Evolutionary conservation across 2,888 invertebrate species (phyloP).

Genomic region (Parascotia fuliginaria): DNA sequence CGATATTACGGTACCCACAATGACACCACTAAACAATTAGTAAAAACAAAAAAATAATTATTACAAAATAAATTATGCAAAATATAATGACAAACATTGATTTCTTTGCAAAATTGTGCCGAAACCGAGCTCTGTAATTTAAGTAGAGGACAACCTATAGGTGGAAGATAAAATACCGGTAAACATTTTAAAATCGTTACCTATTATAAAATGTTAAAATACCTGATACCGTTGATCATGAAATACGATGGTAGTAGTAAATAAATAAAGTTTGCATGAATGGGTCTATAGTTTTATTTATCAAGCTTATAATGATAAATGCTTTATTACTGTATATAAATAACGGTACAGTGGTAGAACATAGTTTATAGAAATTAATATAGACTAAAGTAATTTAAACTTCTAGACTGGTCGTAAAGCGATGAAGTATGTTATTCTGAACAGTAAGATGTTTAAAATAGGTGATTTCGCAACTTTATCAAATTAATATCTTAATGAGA

Average conservation of each 20-base stretch:
- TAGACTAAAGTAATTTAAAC: too few species aligned
- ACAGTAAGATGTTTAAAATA: neutral
- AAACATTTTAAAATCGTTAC: neutral
- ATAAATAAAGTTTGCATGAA: too few species aligned
- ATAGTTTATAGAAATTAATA: too few species aligned
- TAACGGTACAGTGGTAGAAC: too few species aligned
- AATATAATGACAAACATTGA: slow-evolving; percentile 47
- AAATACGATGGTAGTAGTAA: too few species aligned
- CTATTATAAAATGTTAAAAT: too few species aligned
- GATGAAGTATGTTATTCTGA: too few species aligned
- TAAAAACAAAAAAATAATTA: slow-evolving; percentile 41
- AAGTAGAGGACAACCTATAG: slow-evolving; percentile 39
- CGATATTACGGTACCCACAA: slow-evolving; percentile 53
- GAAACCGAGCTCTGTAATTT: slow-evolving; percentile 45
- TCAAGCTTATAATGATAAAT: too few species aligned
- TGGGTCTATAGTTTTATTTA: too few species aligned
- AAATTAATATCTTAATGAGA: slow-evolving; percentile 10
- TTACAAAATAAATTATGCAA: slow-evolving; percentile 51
- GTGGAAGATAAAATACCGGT: neutral
- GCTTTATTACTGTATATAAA: too few species aligned
- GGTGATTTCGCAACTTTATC: slow-evolving; percentile 3
- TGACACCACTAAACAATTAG: slow-evolving; percentile 52
- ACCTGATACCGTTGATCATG: too few species aligned
- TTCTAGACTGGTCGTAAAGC: too few species aligned
- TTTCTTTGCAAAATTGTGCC: slow-evolving; percentile 56